Evolutionary conservation across 2,113 vertebrate species (phyloP).

Genomic region (Apteryx owenii): DNA sequence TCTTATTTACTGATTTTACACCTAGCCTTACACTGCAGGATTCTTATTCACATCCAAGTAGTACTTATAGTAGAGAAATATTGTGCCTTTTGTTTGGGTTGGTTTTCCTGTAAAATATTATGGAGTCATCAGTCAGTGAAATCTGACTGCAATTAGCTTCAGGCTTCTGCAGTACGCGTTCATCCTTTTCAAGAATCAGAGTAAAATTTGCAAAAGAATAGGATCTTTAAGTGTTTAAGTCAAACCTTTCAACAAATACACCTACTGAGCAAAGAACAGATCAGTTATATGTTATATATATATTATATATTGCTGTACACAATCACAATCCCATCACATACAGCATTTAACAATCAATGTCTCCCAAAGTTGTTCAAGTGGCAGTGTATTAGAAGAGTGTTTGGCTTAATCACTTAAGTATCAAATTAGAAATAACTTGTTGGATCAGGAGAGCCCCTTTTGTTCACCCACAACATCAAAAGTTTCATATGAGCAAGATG

Average conservation of each 20-base stretch:
- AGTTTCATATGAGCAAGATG: background rate
- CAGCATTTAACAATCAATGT: background rate
- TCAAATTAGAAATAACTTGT: background rate
- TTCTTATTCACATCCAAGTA: background rate
- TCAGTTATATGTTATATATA: background rate
- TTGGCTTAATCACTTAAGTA: background rate
- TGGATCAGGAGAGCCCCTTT: background rate
- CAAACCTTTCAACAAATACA: background rate
- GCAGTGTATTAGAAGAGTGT: background rate
- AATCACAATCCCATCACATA: background rate
- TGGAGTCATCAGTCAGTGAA: background rate
- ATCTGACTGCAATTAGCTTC: background rate
- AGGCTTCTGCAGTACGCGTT: background rate
- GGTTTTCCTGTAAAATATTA: background rate
- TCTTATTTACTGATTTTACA: background rate
- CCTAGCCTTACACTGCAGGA: background rate
- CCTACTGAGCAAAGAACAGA: background rate
- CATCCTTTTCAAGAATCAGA: background rate
- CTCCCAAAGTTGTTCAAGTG: slow-evolving; percentile 3
- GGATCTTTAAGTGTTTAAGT: background rate
- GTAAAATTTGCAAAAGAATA: background rate
- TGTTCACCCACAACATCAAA: background rate
- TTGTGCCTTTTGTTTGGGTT: background rate
- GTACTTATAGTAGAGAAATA: background rate
- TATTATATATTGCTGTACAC: background rate